Percentiles rank a stretch among this genome's conserved stretches.
phyloP scores from a whole-genome alignment of 1,140 invertebrate species.

The Neuroterus valhalla region DNA sequence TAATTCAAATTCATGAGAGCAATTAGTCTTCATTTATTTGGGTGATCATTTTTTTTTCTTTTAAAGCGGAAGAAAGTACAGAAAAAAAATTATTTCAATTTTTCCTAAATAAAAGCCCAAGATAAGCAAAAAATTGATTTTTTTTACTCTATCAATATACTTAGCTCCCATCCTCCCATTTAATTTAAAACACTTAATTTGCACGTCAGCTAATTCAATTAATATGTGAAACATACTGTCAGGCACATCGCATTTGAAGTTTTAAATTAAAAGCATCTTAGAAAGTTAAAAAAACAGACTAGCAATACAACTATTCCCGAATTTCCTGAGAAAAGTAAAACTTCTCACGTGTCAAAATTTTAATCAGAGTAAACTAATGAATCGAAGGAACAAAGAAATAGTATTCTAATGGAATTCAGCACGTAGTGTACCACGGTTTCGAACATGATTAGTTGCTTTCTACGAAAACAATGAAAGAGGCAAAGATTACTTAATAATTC shows the following conservation, averaged over 20 bases:
- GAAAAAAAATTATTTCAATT: not conserved
- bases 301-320: too few species aligned
- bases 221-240: not conserved
- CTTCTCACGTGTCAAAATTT: too few species aligned
- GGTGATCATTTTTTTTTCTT: not conserved
- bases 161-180: not conserved
- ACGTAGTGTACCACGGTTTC: too few species aligned
- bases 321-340: too few species aligned
- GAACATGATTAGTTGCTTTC: too few species aligned
- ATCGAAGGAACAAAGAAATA: too few species aligned
- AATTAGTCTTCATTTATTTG: not conserved
- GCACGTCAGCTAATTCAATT: not conserved
- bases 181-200: conserved; percentile 16
- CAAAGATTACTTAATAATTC: too few species aligned
- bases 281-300: not conserved
- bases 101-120: not conserved
- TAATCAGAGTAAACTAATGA: too few species aligned
- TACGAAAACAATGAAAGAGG: too few species aligned
- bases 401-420: too few species aligned
- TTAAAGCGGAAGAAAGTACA: not conserved
- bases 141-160: not conserved
- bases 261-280: conserved; percentile 1
- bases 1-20: too few species aligned
- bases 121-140: too few species aligned
- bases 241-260: not conserved